A percentile compares a stretch with the other conserved stretches of the same genome.
phyloP scores from a whole-genome alignment of 2,888 invertebrate genomes.

The Lycia hirtaria region DNA sequence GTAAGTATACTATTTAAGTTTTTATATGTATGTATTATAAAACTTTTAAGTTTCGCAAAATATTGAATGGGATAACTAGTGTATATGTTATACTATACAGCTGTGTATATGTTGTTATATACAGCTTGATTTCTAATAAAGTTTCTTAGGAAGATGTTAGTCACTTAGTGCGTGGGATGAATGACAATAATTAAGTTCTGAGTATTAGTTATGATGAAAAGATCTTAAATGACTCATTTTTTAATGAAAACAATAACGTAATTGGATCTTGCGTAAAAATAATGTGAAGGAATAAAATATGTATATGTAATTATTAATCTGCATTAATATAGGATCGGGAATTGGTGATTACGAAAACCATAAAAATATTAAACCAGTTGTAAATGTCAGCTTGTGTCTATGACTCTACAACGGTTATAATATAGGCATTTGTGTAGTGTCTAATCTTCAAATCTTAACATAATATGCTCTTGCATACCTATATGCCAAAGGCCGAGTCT shows the following conservation, averaged over 20 bases:
- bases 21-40: too few species aligned
- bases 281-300: constrained; percentile 4
- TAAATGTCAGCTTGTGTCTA: constrained; percentile 59
- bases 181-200: constrained; percentile 59
- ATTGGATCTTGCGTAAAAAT: constrained; percentile 7
- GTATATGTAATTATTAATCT: constrained; percentile 19
- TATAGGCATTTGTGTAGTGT: constrained; percentile 54
- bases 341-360: constrained; percentile 55
- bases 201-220: constrained; percentile 66
- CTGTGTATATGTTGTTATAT: too few species aligned
- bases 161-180: constrained; percentile 61
- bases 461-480: constrained; percentile 49
- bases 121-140: constrained; percentile 34
- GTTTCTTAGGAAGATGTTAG: constrained; percentile 52
- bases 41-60: too few species aligned
- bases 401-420: constrained; percentile 53
- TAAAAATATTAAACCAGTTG: constrained; percentile 63
- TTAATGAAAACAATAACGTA: constrained; percentile 51
- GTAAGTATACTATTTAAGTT: constrained; percentile 25
- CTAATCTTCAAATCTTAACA: constrained; percentile 59
- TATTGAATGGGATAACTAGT: too few species aligned
- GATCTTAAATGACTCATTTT: constrained; percentile 61
- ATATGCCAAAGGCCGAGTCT: constrained; percentile 48
- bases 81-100: too few species aligned
- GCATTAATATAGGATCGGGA: constrained; percentile 44